Percentiles rank a stretch among this genome's conserved stretches.
Evolutionary conservation across 2,888 invertebrate genomes (phyloP).

Genomic region (Alloscopus bannaensis): DNA sequence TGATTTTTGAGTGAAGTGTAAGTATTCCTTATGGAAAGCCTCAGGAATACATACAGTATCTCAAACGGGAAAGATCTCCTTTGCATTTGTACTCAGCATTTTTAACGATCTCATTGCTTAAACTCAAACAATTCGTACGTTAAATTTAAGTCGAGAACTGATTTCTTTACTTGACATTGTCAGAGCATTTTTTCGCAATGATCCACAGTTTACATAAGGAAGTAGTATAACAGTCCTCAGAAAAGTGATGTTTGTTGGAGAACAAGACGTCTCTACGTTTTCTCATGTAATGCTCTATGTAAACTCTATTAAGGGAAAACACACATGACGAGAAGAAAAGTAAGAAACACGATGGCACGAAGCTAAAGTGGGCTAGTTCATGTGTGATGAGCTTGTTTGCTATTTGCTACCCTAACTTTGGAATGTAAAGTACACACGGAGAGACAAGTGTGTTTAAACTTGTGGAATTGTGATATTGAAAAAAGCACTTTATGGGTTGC

Average conservation of each 20-base stretch:
- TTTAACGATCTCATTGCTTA: conserved; percentile 1
- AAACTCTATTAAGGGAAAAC: conserved; percentile 38
- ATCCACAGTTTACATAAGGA: conserved; percentile 8
- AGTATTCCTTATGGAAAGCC: no score
- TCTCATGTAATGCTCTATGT: conserved; percentile 20
- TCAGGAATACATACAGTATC: no score
- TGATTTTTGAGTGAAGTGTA: no score
- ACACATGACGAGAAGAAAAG: conserved; percentile 6
- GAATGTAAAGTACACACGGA: conserved; percentile 54
- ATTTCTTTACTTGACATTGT: no score
- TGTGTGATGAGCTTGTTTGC: no score
- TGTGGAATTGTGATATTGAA: conserved; percentile 46
- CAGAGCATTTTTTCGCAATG: conserved; percentile 2
- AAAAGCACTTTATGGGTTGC: conserved; percentile 42
- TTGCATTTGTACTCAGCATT: no score
- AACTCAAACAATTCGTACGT: not conserved
- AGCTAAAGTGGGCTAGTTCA: no score
- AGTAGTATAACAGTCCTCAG: conserved; percentile 12
- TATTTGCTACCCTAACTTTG: conserved; percentile 49
- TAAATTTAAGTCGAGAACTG: no score
- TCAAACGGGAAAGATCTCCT: no score
- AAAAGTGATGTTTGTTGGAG: not conserved
- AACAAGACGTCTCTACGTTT: not conserved
- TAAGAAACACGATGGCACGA: not conserved
- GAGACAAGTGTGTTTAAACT: conserved; percentile 41